These are phyloP conservation scores for Coptodon bakossiorum DNA, from an alignment of 2,113 vertebrate species.

Conservation along the genomic window DNA sequence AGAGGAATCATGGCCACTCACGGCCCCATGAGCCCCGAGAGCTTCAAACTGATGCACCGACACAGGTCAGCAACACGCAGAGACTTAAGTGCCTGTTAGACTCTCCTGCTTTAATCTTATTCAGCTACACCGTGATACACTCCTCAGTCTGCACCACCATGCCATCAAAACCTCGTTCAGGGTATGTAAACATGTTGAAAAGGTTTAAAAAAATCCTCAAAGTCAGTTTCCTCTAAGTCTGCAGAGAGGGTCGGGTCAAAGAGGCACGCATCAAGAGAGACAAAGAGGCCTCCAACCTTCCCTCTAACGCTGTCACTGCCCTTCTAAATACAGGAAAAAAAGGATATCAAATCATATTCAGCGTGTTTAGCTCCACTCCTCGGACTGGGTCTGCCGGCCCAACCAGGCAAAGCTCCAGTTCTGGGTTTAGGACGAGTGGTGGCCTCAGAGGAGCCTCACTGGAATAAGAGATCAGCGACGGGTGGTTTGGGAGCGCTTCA, in stretches of 20 bases:
- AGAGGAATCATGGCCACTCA: constrained; percentile 82
- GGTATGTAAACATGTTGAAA: neutral
- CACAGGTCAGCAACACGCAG: constrained; percentile 77
- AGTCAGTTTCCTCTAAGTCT: neutral
- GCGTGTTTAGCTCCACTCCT: fast-evolving
- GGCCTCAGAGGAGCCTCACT: neutral
- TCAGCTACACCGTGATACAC: neutral
- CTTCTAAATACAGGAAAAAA: neutral
- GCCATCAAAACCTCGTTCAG: neutral
- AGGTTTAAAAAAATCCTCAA: fast-evolving
- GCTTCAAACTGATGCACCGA: constrained; percentile 86
- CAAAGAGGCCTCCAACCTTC: fast-evolving
- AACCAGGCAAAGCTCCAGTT: neutral
- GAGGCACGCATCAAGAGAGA: neutral
- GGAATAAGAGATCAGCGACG: fast-evolving
- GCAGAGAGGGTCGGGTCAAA: fast-evolving
- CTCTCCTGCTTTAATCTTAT: neutral
- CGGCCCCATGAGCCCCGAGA: constrained; percentile 88
- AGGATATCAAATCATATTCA: neutral
- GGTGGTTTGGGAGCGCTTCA: fast-evolving
- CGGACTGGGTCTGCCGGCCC: fast-evolving
- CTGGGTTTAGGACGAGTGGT: neutral
- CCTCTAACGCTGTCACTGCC: neutral
- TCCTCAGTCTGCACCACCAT: neutral
- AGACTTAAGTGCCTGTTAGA: fast-evolving